Conservation (phyloP, 2,888 invertebrate genomes). For the Masnerella sp. region DNA sequence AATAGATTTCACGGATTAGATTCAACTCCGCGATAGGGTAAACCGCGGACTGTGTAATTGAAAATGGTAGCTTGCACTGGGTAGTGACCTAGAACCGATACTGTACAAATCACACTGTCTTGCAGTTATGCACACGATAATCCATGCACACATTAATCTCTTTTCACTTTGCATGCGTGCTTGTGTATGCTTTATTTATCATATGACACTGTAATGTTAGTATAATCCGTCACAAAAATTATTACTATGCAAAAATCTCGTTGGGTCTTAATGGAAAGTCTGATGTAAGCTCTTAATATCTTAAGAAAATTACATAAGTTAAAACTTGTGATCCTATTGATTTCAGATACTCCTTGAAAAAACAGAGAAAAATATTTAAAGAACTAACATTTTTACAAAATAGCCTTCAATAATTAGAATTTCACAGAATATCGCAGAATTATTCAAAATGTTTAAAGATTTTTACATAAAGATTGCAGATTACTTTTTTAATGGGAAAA, state of each 20-base stretch:
- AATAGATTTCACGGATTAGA: constrained; percentile 45
- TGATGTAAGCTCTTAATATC: no score
- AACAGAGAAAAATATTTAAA: no score
- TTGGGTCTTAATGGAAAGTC: no score
- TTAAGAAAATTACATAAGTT: no score
- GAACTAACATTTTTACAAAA: no score
- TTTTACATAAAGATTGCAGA: no score
- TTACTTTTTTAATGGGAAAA: no score
- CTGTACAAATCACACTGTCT: constrained; percentile 64
- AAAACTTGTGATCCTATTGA: no score
- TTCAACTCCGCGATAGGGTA: constrained; percentile 65
- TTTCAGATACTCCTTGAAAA: no score
- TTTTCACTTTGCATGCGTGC: constrained; percentile 72
- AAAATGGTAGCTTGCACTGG: constrained; percentile 64
- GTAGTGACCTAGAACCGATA: constrained; percentile 62
- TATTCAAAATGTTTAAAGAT: no score
- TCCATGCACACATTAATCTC: constrained; percentile 64
- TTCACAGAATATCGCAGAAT: no score
- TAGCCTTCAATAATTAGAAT: no score
- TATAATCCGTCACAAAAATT: constrained; percentile 36
- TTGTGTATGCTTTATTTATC: constrained; percentile 64
- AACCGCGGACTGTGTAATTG: constrained; percentile 43
- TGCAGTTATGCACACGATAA: constrained; percentile 68
- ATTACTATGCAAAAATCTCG: neutral
- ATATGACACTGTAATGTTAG: constrained; percentile 18